These are phyloP conservation scores for Drosophila paulistorum DNA, from an alignment of 1,140 invertebrate species.

Conservation along the genomic window DNA sequence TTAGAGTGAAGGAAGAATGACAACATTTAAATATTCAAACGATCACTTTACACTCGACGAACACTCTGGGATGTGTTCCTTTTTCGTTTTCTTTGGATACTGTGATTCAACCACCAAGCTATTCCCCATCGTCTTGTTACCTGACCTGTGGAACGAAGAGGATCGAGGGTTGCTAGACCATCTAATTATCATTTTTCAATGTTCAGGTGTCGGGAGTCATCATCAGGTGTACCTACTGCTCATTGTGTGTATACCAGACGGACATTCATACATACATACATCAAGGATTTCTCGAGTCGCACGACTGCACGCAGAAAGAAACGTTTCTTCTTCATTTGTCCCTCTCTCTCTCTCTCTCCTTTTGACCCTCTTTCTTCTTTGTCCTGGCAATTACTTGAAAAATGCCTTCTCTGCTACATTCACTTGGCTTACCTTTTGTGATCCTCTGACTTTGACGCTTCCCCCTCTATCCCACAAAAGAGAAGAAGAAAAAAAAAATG, in stretches of 20 bases:
- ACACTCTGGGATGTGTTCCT: constrained; percentile 22
- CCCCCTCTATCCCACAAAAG: constrained; percentile 28
- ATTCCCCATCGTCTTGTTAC: constrained; percentile 20
- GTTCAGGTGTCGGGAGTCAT: constrained; percentile 53
- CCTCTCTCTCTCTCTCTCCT: background rate
- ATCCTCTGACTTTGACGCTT: constrained; percentile 47
- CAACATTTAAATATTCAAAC: constrained; percentile 76
- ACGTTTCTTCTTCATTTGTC: constrained; percentile 26
- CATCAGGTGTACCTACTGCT: constrained; percentile 56
- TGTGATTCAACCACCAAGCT: constrained; percentile 73
- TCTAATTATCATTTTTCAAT: constrained; percentile 74
- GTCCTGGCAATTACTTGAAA: constrained; percentile 48
- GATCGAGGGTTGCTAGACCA: constrained; percentile 67
- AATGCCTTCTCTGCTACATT: constrained; percentile 57
- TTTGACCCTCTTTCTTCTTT: constrained; percentile 42
- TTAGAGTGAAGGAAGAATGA: constrained; percentile 18
- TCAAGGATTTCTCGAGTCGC: constrained; percentile 67
- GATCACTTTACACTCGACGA: constrained; percentile 69
- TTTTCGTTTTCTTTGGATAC: constrained; percentile 23
- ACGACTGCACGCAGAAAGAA: constrained; percentile 63
- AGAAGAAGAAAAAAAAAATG: constrained; percentile 1
- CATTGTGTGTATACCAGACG: constrained; percentile 14
- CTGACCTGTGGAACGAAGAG: constrained; percentile 20
- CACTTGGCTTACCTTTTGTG: constrained; percentile 39
- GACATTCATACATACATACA: background rate